Base-by-base conservation (phyloP, 2,113 vertebrate genomes). In the Brachypteracias leptosomus region DNA sequence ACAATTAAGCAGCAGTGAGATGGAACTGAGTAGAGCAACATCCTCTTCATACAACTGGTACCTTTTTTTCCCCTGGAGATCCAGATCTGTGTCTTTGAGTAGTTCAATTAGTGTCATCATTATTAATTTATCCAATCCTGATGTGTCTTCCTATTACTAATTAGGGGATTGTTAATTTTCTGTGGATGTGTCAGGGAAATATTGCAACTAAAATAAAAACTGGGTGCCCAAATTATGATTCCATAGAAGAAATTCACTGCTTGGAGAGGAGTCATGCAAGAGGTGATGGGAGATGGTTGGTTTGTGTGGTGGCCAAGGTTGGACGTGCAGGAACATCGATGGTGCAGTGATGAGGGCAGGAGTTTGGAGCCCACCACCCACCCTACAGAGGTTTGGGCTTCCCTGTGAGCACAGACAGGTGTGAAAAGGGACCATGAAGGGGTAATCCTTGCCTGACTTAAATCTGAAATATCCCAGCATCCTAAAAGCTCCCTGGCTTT, bases 271-370 rank as follows among this genome's bases (percentile, higher is more conserved):
- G 11, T 19, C 17, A 1, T 18, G 40, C 38, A 49, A 1, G 31
- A 16, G 31, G 26, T 59, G 40, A 6, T 21, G 18, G 16, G 6
- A 4, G 8, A 15, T 11, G 20, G 15, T 31, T 47, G 49, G n/a
- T 55, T 29, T 16, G 3, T 8, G 7, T 18, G 18, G 16, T 46
- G 33, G 35, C 26, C 13, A 2, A n/a, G 54, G 26, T 52, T 1
- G 7, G 42, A 13, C 6, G 29, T 33, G 13, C 16, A 13, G 1
- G 1, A 25, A 9, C 1, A 6, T 33, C 17, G 58, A 16, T n/a
- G 46, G 47, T 29, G 16, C 55, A 58, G 35, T 1, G 3, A 9
- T 8, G 24, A 1, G 2, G 42, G 3, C 33, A 25, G 62, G 55
- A 40, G 49, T 14, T 4, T 51, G 67, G 79, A 79, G 73, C 40